Percentiles rank a stretch among this genome's conserved stretches.
phyloP scores from a whole-genome alignment of 2,113 vertebrate species.

The Microcebus ravelobensis region DNA sequence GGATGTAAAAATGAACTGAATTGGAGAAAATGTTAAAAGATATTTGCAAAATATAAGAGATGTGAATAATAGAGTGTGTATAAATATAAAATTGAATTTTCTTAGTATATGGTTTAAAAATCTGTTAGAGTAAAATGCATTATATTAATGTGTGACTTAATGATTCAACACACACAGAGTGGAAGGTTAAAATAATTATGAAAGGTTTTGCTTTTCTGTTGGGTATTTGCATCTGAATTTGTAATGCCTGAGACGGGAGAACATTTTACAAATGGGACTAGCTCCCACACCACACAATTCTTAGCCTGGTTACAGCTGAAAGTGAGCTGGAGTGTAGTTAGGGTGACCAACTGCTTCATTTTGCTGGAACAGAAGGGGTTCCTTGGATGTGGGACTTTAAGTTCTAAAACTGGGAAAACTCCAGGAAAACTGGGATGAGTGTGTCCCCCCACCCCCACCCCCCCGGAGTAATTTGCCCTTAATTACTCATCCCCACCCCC shows the following conservation, averaged over 20 bases:
- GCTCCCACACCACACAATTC: not conserved
- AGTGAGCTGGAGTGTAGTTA: not conserved
- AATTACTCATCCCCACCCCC: not conserved
- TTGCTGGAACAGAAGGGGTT: not conserved
- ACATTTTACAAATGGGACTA: not conserved
- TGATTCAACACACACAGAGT: not conserved
- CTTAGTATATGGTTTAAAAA: conserved; percentile 33
- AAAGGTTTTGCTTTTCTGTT: not conserved
- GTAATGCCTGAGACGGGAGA: not conserved
- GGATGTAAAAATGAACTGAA: conserved; percentile 79
- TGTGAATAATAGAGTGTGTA: not conserved
- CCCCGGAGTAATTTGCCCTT: not conserved
- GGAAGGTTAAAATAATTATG: conserved; percentile 9
- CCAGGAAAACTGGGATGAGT: not conserved
- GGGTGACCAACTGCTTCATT: not conserved
- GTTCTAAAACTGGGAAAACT: not conserved
- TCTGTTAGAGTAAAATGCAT: conserved; percentile 66
- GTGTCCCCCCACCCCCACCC: not conserved
- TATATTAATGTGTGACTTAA: conserved; percentile 14
- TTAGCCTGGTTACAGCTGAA: not conserved
- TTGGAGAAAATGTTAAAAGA: conserved; percentile 76
- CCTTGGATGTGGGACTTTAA: not conserved
- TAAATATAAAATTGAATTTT: conserved; percentile 68
- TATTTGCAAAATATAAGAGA: conserved; percentile 54
- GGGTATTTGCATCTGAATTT: not conserved